Evolutionary conservation across 1,140 invertebrate genomes (phyloP).

Genomic region (Drosophila nasuta): DNA sequence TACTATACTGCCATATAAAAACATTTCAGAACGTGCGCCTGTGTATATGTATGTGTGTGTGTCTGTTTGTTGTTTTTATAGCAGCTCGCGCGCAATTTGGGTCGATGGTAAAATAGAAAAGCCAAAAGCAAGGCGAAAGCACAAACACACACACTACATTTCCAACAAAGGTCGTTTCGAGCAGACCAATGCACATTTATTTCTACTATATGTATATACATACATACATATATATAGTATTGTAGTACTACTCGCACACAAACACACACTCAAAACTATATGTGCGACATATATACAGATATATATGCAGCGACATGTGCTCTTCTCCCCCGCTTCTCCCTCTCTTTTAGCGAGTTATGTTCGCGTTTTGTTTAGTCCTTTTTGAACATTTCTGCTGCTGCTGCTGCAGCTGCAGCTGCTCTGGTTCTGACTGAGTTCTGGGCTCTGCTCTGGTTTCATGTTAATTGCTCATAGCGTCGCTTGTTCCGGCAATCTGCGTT

Average conservation of each 20-base stretch:
- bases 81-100: conserved; percentile 76
- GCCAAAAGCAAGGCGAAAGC: conserved; percentile 72
- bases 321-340: neutral
- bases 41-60: conserved; percentile 36
- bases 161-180: conserved; percentile 77
- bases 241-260: no score
- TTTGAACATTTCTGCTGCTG: conserved; percentile 52
- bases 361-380: conserved; percentile 58
- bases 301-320: conserved; percentile 19
- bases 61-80: conserved; percentile 62
- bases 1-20: conserved; percentile 7
- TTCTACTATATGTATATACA: conserved; percentile 24
- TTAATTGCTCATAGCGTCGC: conserved; percentile 81
- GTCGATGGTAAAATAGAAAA: conserved; percentile 83
- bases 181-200: conserved; percentile 67
- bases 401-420: conserved; percentile 4
- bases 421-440: conserved; percentile 27
- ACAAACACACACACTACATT: conserved; percentile 48
- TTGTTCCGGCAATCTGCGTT: conserved; percentile 82
- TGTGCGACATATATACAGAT: conserved; percentile 12
- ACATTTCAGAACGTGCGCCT: conserved; percentile 6
- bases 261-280: neutral
- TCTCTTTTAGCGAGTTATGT: conserved; percentile 8
- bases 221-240: no score
- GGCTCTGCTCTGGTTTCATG: conserved; percentile 70